Conservation (phyloP, 2,797 vertebrate genomes). For the Garrulus glandarius region DNA sequence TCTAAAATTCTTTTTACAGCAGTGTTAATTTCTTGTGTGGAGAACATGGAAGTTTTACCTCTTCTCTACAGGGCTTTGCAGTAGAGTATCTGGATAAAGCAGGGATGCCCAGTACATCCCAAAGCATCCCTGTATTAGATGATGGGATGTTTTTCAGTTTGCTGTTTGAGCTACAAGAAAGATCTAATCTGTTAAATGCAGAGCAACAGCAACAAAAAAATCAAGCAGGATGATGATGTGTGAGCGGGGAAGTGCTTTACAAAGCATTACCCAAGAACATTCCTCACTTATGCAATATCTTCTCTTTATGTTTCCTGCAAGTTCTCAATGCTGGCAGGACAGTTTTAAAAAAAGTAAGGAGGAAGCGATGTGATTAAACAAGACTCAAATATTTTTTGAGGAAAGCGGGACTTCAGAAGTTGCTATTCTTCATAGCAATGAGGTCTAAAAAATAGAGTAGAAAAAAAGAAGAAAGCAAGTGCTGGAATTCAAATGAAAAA, state of each 20-base stretch:
- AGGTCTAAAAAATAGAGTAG: background rate
- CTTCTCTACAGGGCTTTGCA: background rate
- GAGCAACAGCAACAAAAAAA: background rate
- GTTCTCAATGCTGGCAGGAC: background rate
- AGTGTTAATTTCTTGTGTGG: accelerated
- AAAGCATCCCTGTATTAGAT: background rate
- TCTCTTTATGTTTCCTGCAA: background rate
- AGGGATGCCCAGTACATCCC: background rate
- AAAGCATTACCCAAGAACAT: background rate
- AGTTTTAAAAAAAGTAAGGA: background rate
- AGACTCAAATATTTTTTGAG: background rate
- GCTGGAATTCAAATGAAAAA: background rate
- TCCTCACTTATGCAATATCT: background rate
- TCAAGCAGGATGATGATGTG: accelerated
- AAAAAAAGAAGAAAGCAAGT: background rate
- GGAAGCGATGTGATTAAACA: background rate
- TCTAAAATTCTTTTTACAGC: background rate
- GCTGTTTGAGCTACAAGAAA: background rate
- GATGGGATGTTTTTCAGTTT: background rate
- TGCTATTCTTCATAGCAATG: background rate
- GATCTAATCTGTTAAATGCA: background rate
- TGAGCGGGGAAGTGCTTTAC: background rate
- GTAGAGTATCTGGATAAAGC: background rate
- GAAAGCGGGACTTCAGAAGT: background rate
- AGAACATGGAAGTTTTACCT: background rate